Evolutionary conservation across 2,113 vertebrate genomes (phyloP).

Genomic region (Psammodynastes pulverulentus): DNA sequence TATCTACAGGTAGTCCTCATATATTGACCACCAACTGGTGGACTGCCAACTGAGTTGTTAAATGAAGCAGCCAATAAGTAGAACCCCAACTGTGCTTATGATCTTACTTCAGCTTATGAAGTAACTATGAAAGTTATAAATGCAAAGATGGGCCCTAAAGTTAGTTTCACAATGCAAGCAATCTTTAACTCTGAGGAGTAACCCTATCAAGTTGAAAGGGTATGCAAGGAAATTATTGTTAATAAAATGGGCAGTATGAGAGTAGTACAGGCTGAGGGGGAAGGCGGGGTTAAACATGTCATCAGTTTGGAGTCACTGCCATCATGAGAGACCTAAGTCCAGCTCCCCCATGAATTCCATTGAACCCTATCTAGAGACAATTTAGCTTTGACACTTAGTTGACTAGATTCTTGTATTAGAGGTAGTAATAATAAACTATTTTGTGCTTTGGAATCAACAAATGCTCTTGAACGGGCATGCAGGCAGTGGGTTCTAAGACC

Average conservation of each 20-base stretch:
- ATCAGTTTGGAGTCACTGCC: not conserved
- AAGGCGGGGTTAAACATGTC: not conserved
- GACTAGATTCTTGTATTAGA: not conserved
- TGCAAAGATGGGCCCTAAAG: not conserved
- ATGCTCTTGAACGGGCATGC: not conserved
- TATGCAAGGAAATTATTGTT: not conserved
- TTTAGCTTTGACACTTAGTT: not conserved
- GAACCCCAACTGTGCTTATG: not conserved
- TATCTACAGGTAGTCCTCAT: not conserved
- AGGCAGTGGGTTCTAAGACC: not conserved
- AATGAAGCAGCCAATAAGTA: not conserved
- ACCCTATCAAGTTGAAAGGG: not conserved
- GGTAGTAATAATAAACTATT: not conserved
- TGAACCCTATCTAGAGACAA: not conserved
- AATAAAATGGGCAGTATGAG: not conserved
- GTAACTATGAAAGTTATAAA: not conserved
- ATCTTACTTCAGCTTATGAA: not conserved
- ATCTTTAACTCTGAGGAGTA: not conserved
- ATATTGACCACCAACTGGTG: not conserved
- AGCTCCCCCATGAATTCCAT: not conserved
- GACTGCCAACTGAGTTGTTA: not conserved
- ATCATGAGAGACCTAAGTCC: not conserved
- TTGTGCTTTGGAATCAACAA: not conserved
- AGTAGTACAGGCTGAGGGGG: not conserved
- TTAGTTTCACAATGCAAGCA: not conserved